phyloP scores from a whole-genome alignment of 1,140 invertebrate genomes.

The Solen grandis region DNA sequence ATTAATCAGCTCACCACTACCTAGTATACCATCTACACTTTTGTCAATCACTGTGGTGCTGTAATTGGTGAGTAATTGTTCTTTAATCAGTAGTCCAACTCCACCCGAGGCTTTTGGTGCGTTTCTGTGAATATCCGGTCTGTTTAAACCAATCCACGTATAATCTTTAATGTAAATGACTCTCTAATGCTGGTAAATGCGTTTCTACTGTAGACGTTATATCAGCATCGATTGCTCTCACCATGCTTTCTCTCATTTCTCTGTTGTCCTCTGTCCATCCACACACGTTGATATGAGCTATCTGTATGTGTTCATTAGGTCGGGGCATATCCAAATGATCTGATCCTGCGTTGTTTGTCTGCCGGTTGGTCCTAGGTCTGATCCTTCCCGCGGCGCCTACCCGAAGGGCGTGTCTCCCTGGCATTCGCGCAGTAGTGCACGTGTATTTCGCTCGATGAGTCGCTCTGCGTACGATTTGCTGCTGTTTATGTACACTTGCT shows the following conservation, averaged over 20 bases:
- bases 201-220: slow-evolving; percentile 5
- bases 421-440: not conserved
- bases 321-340: no score
- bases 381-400: not conserved
- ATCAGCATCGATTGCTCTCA: not conserved
- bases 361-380: not conserved
- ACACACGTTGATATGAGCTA: slow-evolving; percentile 13
- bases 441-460: slow-evolving; percentile 2
- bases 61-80: not conserved
- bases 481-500: not conserved
- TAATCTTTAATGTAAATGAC: not conserved
- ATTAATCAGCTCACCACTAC: no score
- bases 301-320: no score
- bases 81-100: slow-evolving; percentile 19
- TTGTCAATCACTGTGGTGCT: not conserved
- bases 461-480: not conserved
- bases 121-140: not conserved
- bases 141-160: slow-evolving; percentile 21
- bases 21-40: slow-evolving; percentile 11
- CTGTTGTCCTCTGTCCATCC: slow-evolving; percentile 16
- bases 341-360: not conserved
- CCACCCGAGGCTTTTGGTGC: slow-evolving; percentile 26
- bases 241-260: not conserved
- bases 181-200: not conserved
- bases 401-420: not conserved